Base-by-base conservation (phyloP, 2,113 vertebrate species). In the Psittacus erithacus region DNA sequence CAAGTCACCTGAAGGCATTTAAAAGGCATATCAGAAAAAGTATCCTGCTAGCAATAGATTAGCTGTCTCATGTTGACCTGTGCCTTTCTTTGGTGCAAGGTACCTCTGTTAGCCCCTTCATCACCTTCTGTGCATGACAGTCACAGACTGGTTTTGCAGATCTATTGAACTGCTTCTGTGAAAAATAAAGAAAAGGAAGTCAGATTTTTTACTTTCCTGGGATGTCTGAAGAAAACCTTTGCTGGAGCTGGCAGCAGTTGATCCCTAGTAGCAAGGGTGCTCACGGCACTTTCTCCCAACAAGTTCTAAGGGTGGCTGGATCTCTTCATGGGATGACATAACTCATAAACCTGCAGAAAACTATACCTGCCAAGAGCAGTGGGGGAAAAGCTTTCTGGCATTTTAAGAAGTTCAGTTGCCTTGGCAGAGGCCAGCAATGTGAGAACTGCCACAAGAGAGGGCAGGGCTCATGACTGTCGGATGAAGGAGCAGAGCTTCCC, bases 391-490 rank as follows among this genome's bases (percentile, higher is more conserved):
- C 44, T 62, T 86, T 75, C 46, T 74, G 47, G 39, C 11, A 28
- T 52, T 88, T 85, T 59, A 55, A 39, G 35, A 85, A 80, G 53
- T 9, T 82, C 59, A 39, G 46, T 47, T 92, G 50, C 50, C 60
- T 85, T 43, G 70, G 55, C 33, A 47, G 52, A 47, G 33, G 33
- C 38, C 57, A n/a, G 19, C 1, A 7, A 28, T 73, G 78, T 62
- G 88, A 75, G 70, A 82, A 79, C 23, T 84, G 64, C 60, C 59
- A 47, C 31, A 49, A 16, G 46, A 87, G 52, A 85, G 38, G 46
- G 65, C 70, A 92, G 38, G 75, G 29, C 43, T 88, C 0, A 0
- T 73, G 70, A 67, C n/a, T 0, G 0, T 31, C 38, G 57, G 55
- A 24, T 1, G 5, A 46, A 11, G 38, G 33, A 82, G n/a, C 19